Evolutionary conservation across 2,113 vertebrate species (phyloP).

Genomic region (Syngnathus floridae): DNA sequence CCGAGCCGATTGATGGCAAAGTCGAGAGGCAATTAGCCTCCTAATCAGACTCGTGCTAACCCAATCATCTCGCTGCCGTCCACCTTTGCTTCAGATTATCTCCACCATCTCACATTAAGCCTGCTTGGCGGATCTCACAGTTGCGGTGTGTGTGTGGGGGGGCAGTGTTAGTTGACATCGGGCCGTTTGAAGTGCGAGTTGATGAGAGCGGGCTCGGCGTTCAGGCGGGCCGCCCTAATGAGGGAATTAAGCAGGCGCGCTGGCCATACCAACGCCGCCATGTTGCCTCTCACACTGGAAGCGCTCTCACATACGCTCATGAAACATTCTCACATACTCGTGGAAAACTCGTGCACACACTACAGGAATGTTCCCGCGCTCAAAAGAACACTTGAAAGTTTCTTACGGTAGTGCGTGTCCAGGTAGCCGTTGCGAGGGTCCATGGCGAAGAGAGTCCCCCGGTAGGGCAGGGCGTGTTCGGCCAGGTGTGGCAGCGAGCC

Average conservation of each 20-base stretch:
- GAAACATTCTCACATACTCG: neutral
- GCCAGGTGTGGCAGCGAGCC: conserved; percentile 85
- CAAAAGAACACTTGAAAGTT: neutral
- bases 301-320: neutral
- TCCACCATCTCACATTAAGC: neutral
- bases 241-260: conserved; percentile 88
- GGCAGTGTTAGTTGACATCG: conserved; percentile 43
- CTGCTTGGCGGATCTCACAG: neutral
- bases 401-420: conserved; percentile 91
- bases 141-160: conserved; percentile 30
- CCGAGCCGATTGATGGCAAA: conserved; percentile 57
- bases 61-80: conserved; percentile 7
- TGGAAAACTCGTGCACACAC: neutral
- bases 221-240: conserved; percentile 84
- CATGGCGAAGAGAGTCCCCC: conserved; percentile 89
- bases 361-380: neutral
- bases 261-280: conserved; percentile 77
- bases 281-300: neutral
- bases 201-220: conserved; percentile 77
- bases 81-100: conserved; percentile 40
- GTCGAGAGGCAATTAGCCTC: conserved; percentile 71
- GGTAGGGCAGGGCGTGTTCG: conserved; percentile 86
- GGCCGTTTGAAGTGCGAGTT: conserved; percentile 81
- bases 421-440: conserved; percentile 92
- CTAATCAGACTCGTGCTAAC: conserved; percentile 43